A percentile compares a stretch with the other conserved stretches of the same genome.
phyloP scores from a whole-genome alignment of 2,888 invertebrate genomes.

The Acanthosoma haemorrhoidale region DNA sequence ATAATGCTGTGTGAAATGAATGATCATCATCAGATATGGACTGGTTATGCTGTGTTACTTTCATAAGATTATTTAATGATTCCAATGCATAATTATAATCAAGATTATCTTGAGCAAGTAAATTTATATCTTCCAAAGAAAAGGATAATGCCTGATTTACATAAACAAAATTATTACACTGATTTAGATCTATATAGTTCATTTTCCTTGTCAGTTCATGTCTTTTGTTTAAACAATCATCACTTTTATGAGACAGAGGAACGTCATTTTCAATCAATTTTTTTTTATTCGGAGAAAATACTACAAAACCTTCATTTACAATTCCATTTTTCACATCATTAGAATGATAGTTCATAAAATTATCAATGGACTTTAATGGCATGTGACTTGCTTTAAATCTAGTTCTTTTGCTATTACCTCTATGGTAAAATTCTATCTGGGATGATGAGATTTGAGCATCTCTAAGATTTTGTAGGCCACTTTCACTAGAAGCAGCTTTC shows the following conservation, averaged over 20 bases:
- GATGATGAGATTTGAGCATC: background rate
- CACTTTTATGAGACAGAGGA: background rate
- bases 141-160: constrained; percentile 33
- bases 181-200: background rate
- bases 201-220: background rate
- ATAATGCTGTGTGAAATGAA: constrained; percentile 32
- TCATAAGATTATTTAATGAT: constrained; percentile 28
- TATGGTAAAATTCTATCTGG: background rate
- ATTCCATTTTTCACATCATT: constrained; percentile 24
- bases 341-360: background rate
- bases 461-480: background rate
- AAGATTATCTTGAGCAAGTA: constrained; percentile 20
- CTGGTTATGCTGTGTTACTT: constrained; percentile 23
- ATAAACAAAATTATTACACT: constrained; percentile 18
- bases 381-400: background rate
- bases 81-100: constrained; percentile 34
- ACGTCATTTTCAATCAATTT: background rate
- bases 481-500: constrained; percentile 1
- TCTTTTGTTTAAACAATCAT: background rate
- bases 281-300: constrained; percentile 18
- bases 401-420: too few relatives aligned
- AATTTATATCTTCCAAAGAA: constrained; percentile 29
- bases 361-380: constrained; percentile 10
- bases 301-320: constrained; percentile 31
- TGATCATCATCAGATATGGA: constrained; percentile 22